These are phyloP conservation scores for Drosophila pallidifrons DNA, from an alignment of 1,140 invertebrate genomes.

Conservation along the genomic window DNA sequence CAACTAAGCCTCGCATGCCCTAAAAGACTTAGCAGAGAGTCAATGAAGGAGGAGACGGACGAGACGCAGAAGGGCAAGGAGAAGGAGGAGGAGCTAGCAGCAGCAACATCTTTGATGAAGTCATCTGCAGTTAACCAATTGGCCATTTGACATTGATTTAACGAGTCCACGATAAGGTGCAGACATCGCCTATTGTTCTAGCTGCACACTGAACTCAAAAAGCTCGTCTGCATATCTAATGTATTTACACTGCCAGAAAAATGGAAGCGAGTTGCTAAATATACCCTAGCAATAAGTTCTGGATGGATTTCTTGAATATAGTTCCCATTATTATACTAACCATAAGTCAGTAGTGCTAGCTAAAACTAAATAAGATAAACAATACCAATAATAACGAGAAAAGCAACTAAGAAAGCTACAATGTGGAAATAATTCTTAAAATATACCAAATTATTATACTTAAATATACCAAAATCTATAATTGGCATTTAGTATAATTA, in stretches of 20 bases:
- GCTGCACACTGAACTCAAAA: not conserved
- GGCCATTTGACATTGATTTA: slow-evolving; percentile 23
- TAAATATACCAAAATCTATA: too few species aligned
- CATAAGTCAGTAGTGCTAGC: too few species aligned
- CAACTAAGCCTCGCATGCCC: slow-evolving; percentile 29
- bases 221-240: not conserved
- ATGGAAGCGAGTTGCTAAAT: not conserved
- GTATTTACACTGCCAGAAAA: not conserved
- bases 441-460: too few species aligned
- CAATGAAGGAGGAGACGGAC: not conserved
- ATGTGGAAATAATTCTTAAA: too few species aligned
- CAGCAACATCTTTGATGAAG: slow-evolving; percentile 10
- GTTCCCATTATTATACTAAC: too few species aligned
- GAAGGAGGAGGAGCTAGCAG: too few species aligned
- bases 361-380: too few species aligned
- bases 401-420: too few species aligned
- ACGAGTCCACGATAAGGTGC: slow-evolving; percentile 3
- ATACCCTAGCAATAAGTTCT: not conserved
- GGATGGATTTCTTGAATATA: too few species aligned
- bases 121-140: slow-evolving; percentile 34
- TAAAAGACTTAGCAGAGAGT: slow-evolving; percentile 17
- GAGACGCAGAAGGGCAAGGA: not conserved
- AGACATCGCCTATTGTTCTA: slow-evolving; percentile 10
- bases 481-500: too few species aligned
- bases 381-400: too few species aligned